Evolutionary conservation across 1,140 invertebrate species (phyloP), one percentile per base, ranked within the genome.

Genomic region (Drosophila santomea): DNA sequence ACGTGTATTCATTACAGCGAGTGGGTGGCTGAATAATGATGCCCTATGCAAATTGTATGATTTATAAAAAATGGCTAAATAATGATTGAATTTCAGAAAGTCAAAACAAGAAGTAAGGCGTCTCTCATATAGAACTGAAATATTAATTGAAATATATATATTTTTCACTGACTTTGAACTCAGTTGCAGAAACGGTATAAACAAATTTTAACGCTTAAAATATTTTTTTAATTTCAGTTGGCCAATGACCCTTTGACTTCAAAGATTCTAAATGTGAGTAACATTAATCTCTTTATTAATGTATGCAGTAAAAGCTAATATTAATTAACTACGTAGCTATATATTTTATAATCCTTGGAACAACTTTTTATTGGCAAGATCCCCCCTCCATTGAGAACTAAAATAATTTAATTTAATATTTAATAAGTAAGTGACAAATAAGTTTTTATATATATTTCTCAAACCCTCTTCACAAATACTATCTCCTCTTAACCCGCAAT

Each of bases 21-120:
- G 39, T 15, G 52, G 39, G 3, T 39, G 8, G 6, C 55, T 15
- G 56, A 50, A 57, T 88, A 80, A 88, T 73, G 57, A 83, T 74
- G 80, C 43, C 52, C 38, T 63, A 66, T 76, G 66, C 62, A 80
- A 64, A 76, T 83, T 63, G 50, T 52, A 62, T 56, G 54, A 67
- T 43, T 60, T 47, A 44, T 39, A 63, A 51, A 59, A 59, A 44
- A 41, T 20, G n/a, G n/a, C 12, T 12, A 17, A 35, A 25, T 36
- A 35, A 35, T 56, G 64, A 69, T 71, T 57, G 52, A 57, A 50
- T 43, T 20, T 25, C 12, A 12, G 48, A 55, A 47, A 47, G 32
- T 38, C 17, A 7, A 60, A 25, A 32, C 23, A 58, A n/a, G 4
- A 25, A 25, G 25, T 25, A 4, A 4, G 25, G 25, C 25, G 25